These are phyloP conservation scores for Herpailurus yagouaroundi DNA, from an alignment of 2,113 vertebrate species.

Conservation along the genomic window DNA sequence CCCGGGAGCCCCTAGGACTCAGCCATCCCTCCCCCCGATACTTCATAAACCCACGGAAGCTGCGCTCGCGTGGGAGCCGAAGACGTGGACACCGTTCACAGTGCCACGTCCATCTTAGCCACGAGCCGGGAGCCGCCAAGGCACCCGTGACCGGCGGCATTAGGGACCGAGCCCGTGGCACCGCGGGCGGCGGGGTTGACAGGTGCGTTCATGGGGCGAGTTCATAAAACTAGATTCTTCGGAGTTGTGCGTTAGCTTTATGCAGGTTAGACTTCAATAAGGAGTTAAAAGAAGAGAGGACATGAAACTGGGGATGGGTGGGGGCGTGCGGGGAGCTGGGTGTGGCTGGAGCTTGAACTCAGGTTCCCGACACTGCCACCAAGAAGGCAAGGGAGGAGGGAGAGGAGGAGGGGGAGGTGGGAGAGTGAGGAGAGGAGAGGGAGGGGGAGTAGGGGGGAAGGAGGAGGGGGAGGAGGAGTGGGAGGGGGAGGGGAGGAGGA, in stretches of 20 bases:
- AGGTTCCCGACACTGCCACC: too few species aligned
- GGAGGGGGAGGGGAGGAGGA: too few species aligned
- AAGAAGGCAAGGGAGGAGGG: neutral
- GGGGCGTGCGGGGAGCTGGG: neutral
- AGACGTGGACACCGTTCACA: neutral
- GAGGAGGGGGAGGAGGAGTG: neutral
- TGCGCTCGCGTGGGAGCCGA: neutral
- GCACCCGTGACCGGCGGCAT: neutral
- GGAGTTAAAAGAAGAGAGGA: neutral
- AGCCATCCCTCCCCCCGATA: neutral
- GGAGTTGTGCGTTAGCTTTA: too few species aligned
- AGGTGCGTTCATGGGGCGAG: neutral
- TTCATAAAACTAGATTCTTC: neutral
- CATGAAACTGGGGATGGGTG: too few species aligned
- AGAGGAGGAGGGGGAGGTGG: neutral
- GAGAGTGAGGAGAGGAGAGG: neutral
- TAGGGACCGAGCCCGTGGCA: neutral
- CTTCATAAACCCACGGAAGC: neutral
- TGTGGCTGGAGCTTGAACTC: neutral
- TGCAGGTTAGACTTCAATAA: neutral
- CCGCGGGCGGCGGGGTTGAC: neutral
- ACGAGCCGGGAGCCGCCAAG: neutral
- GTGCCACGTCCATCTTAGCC: neutral
- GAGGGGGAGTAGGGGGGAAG: rapidly evolving
- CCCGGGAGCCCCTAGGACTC: neutral